Percentiles rank a stretch among this genome's conserved stretches.
Evolutionary conservation across 2,888 invertebrate species (phyloP).

Genomic region (Pristionchus entomophagus): DNA sequence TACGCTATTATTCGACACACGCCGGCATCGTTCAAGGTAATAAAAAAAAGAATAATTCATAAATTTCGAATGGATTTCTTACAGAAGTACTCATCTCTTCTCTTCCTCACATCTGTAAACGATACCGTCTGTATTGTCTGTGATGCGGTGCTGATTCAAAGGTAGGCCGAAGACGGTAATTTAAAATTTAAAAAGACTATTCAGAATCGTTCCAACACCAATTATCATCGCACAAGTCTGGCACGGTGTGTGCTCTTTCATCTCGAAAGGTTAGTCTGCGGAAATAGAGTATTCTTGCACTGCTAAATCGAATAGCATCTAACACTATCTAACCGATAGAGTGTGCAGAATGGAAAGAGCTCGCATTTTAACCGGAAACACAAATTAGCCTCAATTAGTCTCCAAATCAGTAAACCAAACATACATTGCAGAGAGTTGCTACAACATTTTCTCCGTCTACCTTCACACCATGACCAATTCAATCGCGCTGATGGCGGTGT

Average conservation of each 20-base stretch:
- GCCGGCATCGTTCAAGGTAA: conserved; percentile 4
- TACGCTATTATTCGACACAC: neutral
- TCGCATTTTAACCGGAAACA: too few relatives aligned
- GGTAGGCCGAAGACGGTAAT: neutral
- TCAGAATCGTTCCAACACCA: neutral
- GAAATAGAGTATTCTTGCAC: too few relatives aligned
- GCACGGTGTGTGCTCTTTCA: neutral
- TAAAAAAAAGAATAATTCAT: too few relatives aligned
- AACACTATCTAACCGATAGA: too few relatives aligned
- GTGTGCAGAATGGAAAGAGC: too few relatives aligned
- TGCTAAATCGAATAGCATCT: too few relatives aligned
- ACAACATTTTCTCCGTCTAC: conserved; percentile 9
- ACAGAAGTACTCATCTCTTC: neutral
- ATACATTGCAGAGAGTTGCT: neutral
- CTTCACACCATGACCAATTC: neutral
- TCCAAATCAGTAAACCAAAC: too few relatives aligned
- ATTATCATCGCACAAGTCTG: neutral
- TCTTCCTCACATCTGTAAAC: neutral
- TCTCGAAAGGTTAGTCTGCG: neutral
- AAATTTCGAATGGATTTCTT: too few relatives aligned
- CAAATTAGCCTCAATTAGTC: too few relatives aligned
- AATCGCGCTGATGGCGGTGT: neutral
- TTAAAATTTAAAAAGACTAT: neutral
- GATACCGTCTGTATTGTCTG: neutral
- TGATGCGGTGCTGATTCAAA: conserved; percentile 5